These are phyloP conservation scores for Scaptomyza caliginosa DNA, from an alignment of 2,888 invertebrate species.

Conservation along the genomic window DNA sequence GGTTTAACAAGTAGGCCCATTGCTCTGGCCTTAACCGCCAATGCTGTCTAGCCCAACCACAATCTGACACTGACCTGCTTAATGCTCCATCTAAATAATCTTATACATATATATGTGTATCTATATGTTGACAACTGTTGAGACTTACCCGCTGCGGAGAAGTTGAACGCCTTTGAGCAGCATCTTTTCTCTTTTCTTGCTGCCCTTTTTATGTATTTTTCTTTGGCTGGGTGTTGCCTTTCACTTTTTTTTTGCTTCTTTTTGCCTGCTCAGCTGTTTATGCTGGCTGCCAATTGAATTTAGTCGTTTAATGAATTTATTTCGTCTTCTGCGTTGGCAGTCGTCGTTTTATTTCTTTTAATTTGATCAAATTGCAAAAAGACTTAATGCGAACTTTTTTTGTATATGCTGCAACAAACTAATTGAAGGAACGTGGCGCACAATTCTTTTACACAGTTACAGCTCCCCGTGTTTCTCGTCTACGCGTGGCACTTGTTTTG, in stretches of 20 bases:
- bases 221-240: conserved; percentile 38
- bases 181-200: conserved; percentile 47
- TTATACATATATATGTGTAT: background rate
- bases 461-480: background rate
- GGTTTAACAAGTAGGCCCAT: conserved; percentile 50
- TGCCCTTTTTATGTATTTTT: conserved; percentile 1
- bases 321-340: conserved; percentile 27
- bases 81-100: conserved; percentile 11
- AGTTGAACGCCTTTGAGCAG: conserved; percentile 71
- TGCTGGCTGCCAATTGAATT: conserved; percentile 57
- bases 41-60: conserved; percentile 22
- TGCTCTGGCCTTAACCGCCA: conserved; percentile 20
- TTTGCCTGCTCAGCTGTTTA: conserved; percentile 24
- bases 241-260: conserved; percentile 49
- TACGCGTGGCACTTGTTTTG: conserved; percentile 70
- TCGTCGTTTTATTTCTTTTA: conserved; percentile 15
- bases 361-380: conserved; percentile 54
- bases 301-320: conserved; percentile 66
- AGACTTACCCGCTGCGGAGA: conserved; percentile 66
- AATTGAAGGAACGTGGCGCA: conserved; percentile 39
- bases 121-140: background rate
- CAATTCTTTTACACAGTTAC: background rate
- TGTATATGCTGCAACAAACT: conserved; percentile 43
- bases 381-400: conserved; percentile 64
- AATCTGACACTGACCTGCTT: conserved; percentile 42